Percentiles rank a stretch among this genome's conserved stretches.
phyloP scores from a whole-genome alignment of 2,888 invertebrate species.

The Andricus quercusramuli region DNA sequence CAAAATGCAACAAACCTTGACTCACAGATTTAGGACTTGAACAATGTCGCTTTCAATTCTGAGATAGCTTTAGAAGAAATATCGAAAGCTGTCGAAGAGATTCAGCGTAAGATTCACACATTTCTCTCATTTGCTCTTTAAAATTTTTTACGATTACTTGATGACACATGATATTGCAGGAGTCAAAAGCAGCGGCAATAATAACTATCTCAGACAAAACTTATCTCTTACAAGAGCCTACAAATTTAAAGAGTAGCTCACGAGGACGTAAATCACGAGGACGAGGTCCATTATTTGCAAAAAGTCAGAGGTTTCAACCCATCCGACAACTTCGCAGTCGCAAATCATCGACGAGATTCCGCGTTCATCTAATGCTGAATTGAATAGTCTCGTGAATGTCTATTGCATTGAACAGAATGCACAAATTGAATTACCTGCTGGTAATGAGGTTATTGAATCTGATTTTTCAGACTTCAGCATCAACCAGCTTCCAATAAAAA shows the following conservation, averaged over 20 bases:
- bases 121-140: no score
- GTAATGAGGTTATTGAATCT: background rate
- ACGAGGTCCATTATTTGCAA: background rate
- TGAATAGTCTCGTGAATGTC: background rate
- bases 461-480: background rate
- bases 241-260: background rate
- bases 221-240: background rate
- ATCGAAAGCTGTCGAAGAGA: no score
- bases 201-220: background rate
- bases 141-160: no score
- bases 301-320: background rate
- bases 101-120: no score
- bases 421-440: background rate
- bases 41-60: no score
- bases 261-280: background rate
- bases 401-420: background rate
- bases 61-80: no score
- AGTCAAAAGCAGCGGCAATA: background rate
- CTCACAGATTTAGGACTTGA: no score
- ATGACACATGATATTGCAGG: no score
- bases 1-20: no score
- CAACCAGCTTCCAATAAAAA: no score
- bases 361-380: no score
- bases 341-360: background rate
- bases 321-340: background rate